phyloP scores from a whole-genome alignment of 37 sponge, comb jelly and placozoan species.

The Aphrocallistes beatrix region DNA sequence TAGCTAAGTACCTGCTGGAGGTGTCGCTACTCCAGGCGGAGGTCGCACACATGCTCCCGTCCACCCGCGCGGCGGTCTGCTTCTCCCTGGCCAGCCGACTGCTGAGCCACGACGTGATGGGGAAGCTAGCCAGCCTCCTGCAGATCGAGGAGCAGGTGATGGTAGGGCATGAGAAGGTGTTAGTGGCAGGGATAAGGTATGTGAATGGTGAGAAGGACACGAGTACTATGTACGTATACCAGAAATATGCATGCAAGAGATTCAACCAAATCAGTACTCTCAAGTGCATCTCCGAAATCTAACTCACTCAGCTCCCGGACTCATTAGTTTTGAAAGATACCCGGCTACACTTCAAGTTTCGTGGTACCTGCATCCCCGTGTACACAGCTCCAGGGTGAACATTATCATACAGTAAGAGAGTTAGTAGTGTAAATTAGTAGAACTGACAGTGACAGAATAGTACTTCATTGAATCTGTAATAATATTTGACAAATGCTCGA shows the following conservation, averaged over 20 bases:
- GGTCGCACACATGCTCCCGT: neutral
- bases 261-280: neutral
- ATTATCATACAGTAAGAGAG: no score
- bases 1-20: neutral
- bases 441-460: no score
- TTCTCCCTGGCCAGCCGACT: neutral
- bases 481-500: no score
- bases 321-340: no score
- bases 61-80: neutral
- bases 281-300: neutral
- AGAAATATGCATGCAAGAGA: neutral
- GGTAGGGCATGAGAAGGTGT: neutral
- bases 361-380: no score
- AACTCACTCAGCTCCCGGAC: no score
- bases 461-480: no score
- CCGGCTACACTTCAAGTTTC: no score
- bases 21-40: neutral
- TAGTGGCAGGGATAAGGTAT: neutral
- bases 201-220: neutral
- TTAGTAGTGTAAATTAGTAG: no score
- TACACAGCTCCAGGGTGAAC: no score
- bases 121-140: neutral
- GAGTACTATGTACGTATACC: neutral
- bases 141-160: neutral
- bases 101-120: neutral